Evolutionary conservation across 2,113 vertebrate genomes (phyloP).

Genomic region (Sinocyclocheilus maitianheensis): DNA sequence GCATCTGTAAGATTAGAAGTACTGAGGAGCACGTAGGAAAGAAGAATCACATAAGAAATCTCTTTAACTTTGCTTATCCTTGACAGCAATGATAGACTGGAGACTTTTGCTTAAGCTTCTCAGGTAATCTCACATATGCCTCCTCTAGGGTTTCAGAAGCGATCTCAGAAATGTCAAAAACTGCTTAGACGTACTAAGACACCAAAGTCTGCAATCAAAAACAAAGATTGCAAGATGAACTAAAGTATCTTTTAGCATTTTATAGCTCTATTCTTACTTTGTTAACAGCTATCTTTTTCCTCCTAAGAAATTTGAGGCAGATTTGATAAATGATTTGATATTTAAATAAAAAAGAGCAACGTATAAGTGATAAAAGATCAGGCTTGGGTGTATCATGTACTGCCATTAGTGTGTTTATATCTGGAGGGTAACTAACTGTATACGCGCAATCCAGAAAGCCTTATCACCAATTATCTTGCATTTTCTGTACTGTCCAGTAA

Average conservation of each 20-base stretch:
- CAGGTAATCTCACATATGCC: conserved; percentile 13
- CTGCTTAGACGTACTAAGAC: neutral
- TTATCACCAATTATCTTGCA: neutral
- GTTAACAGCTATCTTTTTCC: too few relatives aligned
- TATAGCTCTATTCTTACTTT: neutral
- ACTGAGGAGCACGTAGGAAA: neutral
- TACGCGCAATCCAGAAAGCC: neutral
- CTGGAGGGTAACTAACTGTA: neutral
- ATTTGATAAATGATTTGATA: neutral
- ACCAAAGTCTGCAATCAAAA: neutral
- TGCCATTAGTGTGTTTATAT: neutral
- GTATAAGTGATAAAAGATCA: neutral
- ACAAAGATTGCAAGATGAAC: neutral
- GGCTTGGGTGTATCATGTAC: neutral
- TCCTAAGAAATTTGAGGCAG: too few relatives aligned
- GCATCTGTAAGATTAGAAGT: neutral
- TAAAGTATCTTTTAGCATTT: neutral
- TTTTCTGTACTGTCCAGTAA: neutral
- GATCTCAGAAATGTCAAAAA: neutral
- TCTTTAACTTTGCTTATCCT: conserved; percentile 10
- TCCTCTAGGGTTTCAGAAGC: conserved; percentile 13
- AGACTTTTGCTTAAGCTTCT: conserved; percentile 35
- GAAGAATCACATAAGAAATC: conserved; percentile 20
- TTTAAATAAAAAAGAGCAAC: neutral
- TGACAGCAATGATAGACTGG: neutral